phyloP scores from a whole-genome alignment of 30 jellyfish, hydroid and myxozoan species.

The Mastigias papua region DNA sequence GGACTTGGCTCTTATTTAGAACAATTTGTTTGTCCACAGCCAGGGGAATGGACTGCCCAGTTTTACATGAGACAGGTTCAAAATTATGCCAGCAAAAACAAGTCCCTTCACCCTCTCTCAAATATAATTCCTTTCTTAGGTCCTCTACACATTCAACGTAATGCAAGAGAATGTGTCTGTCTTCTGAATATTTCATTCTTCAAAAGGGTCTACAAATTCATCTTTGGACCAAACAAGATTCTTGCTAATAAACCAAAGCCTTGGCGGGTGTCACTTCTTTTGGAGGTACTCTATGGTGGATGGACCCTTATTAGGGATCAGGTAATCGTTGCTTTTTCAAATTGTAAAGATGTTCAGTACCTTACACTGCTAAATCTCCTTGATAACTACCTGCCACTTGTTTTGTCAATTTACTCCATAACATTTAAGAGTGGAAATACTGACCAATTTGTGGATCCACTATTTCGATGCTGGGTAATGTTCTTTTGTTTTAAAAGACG shows the following conservation, averaged over 20 bases:
- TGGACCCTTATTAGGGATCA: constrained; percentile 53
- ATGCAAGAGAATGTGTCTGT: constrained; percentile 61
- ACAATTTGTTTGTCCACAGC: constrained; percentile 33
- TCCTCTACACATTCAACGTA: constrained; percentile 36
- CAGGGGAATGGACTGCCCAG: constrained; percentile 67
- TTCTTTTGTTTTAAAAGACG: constrained; percentile 49
- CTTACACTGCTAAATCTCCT: constrained; percentile 41
- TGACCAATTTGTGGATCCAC: too few relatives aligned
- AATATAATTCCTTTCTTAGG: constrained; percentile 16
- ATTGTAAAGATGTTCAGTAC: constrained; percentile 37
- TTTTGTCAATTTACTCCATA: constrained; percentile 28
- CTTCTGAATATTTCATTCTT: constrained; percentile 25
- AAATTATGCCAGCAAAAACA: neutral
- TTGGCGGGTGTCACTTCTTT: constrained; percentile 32
- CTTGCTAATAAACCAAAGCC: constrained; percentile 55
- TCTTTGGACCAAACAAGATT: constrained; percentile 35
- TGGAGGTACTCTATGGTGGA: constrained; percentile 49
- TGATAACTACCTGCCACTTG: constrained; percentile 56
- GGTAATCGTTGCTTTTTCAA: constrained; percentile 26
- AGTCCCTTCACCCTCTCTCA: neutral
- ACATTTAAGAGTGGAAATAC: too few relatives aligned
- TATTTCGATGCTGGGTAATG: constrained; percentile 43
- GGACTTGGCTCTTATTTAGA: constrained; percentile 12
- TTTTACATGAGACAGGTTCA: constrained; percentile 59
- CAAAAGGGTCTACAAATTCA: constrained; percentile 9